Conservation (phyloP, 92 coral and sea anemone genomes). For the Porites evermanni region DNA sequence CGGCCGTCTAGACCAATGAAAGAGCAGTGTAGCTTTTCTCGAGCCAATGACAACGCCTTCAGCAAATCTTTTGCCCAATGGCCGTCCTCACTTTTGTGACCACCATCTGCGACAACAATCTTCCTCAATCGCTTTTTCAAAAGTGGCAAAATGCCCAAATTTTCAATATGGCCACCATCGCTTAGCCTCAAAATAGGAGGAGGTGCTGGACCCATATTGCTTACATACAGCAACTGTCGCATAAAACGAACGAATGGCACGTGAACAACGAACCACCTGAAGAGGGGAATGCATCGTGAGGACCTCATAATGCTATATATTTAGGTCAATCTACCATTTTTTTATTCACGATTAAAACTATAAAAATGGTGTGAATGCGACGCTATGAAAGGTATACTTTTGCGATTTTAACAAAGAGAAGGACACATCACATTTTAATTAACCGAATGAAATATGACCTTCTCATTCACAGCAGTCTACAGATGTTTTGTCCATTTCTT, state of each 20-base stretch:
- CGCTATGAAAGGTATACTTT: too few relatives aligned
- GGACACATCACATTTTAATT: too few relatives aligned
- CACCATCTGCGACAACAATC: slow-evolving; percentile 78
- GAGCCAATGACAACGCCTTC: slow-evolving; percentile 68
- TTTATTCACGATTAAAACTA: too few relatives aligned
- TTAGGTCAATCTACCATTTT: too few relatives aligned
- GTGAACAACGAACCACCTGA: slow-evolving; percentile 72
- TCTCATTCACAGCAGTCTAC: too few relatives aligned
- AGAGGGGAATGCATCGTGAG: too few relatives aligned
- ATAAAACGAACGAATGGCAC: slow-evolving; percentile 70
- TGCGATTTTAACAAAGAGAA: too few relatives aligned
- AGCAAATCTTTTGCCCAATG: slow-evolving; percentile 54
- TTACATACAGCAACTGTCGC: slow-evolving; percentile 57
- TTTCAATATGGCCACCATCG: slow-evolving; percentile 87
- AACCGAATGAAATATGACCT: too few relatives aligned
- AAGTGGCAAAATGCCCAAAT: slow-evolving; percentile 76
- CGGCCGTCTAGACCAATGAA: slow-evolving; percentile 71
- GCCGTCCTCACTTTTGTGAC: slow-evolving; percentile 42
- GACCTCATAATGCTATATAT: too few relatives aligned
- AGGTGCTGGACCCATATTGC: slow-evolving; percentile 70
- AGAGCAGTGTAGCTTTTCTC: slow-evolving; percentile 77
- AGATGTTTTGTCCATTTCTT: too few relatives aligned
- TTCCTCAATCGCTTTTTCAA: slow-evolving; percentile 56
- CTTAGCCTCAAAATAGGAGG: slow-evolving; percentile 73
- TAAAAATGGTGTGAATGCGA: too few relatives aligned